These are phyloP conservation scores for Anser brachyrhynchus DNA, from an alignment of 2,113 vertebrate species.

Conservation along the genomic window DNA sequence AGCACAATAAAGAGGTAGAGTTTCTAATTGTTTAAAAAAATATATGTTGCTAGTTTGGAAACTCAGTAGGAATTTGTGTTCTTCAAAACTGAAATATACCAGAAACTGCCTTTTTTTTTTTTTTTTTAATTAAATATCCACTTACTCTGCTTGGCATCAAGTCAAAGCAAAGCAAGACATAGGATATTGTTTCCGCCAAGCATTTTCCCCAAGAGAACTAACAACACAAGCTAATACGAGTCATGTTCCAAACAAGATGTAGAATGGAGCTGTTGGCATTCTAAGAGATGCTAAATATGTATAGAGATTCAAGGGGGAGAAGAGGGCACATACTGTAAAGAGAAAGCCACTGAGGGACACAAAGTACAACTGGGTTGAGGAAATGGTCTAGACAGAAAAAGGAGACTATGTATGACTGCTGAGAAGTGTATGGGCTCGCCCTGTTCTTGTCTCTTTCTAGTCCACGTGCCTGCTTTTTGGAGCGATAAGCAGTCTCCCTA, in stretches of 20 bases:
- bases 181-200: background rate
- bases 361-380: background rate
- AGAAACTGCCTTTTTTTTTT: background rate
- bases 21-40: background rate
- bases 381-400: background rate
- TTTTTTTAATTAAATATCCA: background rate
- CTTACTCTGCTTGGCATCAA: background rate
- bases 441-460: background rate
- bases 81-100: background rate
- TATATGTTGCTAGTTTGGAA: background rate
- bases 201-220: background rate
- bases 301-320: background rate
- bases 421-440: background rate
- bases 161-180: background rate
- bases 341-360: background rate
- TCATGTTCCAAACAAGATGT: background rate
- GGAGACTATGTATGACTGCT: fast-evolving
- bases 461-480: background rate
- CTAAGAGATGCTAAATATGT: too few relatives aligned
- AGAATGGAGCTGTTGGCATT: background rate
- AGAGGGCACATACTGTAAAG: background rate
- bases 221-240: background rate
- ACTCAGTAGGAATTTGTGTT: background rate
- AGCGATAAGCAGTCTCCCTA: fast-evolving
- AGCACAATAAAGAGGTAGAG: background rate